A percentile compares a stretch with the other conserved stretches of the same genome.
Conservation (phyloP, 2,888 invertebrate genomes). For the Flexamia atlantica region DNA sequence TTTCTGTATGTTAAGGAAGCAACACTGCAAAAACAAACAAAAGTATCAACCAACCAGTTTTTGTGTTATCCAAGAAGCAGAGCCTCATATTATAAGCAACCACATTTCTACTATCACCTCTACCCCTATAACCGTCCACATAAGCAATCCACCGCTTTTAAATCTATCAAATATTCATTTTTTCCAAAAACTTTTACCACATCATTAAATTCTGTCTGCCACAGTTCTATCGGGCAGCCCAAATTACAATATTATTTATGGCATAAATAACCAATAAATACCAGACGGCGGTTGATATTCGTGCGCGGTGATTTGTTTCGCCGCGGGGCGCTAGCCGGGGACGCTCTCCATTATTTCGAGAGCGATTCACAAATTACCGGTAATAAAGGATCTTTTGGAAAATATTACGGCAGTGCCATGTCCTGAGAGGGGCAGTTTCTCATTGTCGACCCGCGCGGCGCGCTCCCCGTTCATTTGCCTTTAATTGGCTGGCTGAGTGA, state of each 20-base stretch:
- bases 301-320: conserved; percentile 49
- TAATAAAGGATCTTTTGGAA: conserved; percentile 56
- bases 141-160: no score
- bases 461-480: not conserved
- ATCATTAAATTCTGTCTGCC: not conserved
- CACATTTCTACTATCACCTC: no score
- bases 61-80: no score
- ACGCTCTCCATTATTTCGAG: conserved; percentile 12
- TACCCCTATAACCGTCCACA: no score
- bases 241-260: conserved; percentile 44
- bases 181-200: no score
- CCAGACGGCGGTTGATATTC: conserved; percentile 34
- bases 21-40: no score
- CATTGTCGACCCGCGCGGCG: not conserved
- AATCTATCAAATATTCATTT: no score
- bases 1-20: no score
- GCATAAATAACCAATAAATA: conserved; percentile 51
- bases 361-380: conserved; percentile 55
- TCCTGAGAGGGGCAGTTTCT: conserved; percentile 6
- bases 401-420: conserved; percentile 31
- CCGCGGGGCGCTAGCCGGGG: conserved; percentile 39
- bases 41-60: no score
- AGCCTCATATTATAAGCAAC: no score
- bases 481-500: not conserved
- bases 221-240: not conserved